Evolutionary conservation across 2,888 invertebrate genomes (phyloP), one percentile per base, ranked within the genome.

Genomic region (Drosophila meridiana): DNA sequence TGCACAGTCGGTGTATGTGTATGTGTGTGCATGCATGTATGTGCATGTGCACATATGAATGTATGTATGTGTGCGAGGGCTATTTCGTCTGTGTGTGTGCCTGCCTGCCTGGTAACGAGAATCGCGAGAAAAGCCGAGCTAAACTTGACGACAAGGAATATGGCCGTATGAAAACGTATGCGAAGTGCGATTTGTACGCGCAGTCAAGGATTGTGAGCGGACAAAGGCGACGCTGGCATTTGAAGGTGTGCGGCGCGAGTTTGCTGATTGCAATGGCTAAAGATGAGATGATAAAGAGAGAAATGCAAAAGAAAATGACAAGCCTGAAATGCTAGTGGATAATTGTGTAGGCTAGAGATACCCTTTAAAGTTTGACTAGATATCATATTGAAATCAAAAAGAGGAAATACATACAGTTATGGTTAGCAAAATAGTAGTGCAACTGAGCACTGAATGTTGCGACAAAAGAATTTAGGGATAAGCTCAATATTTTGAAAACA

Each of bases 271-370:
- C 83, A 90, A 76, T 66, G 65, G 30, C 67, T 61, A 76, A 76
- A 76, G 82, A 75, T 73, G 73, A 83, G 81, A 88, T 83, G 90
- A 87, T 89, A 69, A 63, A 28, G 72, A 69, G 40, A 76, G 76
- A 68, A 76, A 61, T 57, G 40, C 40, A 69, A 68, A 83, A 70
- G 47, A 45, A 48, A 60, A 61, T 38, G 32, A 36, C 14, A 66
- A 32, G 52, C 30, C 13, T 36, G n/a, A 6, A 52, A 14, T 50
- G 14, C 14, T 32, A 7, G 20, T 0, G 20, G 14, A 26, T 2
- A 36, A 4, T 34, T 20, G 36, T 36, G 26, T 11, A 20, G 36
- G 26, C 34, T n/a, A n/a, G 13, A 42, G 30, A 38, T 45, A 69
- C 45, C 38, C 36, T 45, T 9, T 58, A 6, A 36, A 9, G 7